These are phyloP conservation scores for Euura saliciscinereae DNA, from an alignment of 1,140 invertebrate species.

Conservation along the genomic window DNA sequence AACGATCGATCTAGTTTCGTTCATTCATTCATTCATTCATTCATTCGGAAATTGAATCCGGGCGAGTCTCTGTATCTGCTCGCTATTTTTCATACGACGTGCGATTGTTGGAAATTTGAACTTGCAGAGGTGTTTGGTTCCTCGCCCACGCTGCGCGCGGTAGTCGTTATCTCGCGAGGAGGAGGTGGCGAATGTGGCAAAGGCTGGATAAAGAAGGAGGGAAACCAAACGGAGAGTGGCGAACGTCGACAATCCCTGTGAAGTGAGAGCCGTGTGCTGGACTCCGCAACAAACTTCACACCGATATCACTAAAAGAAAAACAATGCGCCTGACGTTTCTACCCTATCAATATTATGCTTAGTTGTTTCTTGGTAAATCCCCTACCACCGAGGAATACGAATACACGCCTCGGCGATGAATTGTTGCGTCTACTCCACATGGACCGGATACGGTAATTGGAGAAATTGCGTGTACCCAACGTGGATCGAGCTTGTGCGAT, in stretches of 20 bases:
- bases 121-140: conserved; percentile 38
- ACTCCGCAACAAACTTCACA: conserved; percentile 15
- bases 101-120: conserved; percentile 51
- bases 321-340: conserved; percentile 14
- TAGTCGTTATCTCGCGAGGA: conserved; percentile 32
- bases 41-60: neutral
- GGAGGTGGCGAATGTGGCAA: conserved; percentile 15
- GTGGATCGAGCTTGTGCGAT: neutral
- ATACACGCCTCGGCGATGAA: conserved; percentile 26
- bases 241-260: conserved; percentile 1
- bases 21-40: neutral
- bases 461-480: neutral
- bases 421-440: conserved; percentile 41
- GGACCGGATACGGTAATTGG: conserved; percentile 34
- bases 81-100: neutral
- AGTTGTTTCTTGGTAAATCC: conserved; percentile 46
- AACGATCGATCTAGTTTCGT: neutral
- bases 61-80: too few species aligned
- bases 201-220: conserved; percentile 16
- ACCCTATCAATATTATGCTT: conserved; percentile 47
- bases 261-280: conserved; percentile 17
- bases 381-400: conserved; percentile 9
- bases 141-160: conserved; percentile 46
- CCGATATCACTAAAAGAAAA: conserved; percentile 24
- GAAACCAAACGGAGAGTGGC: conserved; percentile 4